These are phyloP conservation scores for Lagria hirta DNA, from an alignment of 2,888 invertebrate genomes.

Conservation along the genomic window DNA sequence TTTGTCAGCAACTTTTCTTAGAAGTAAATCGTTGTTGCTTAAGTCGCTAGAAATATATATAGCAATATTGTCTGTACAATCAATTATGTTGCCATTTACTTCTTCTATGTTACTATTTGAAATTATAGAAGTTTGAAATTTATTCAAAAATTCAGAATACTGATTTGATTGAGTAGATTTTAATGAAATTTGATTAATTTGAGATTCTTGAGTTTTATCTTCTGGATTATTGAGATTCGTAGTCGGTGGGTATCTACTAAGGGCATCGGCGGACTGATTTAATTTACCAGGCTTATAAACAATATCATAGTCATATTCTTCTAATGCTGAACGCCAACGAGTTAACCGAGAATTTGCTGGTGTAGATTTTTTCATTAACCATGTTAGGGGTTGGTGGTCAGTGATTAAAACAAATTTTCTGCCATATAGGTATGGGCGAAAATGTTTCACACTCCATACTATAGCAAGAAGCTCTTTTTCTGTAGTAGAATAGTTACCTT, in stretches of 20 bases:
- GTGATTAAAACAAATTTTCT: constrained; percentile 10
- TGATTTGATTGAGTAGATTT: too few relatives aligned
- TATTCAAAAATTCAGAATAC: background rate
- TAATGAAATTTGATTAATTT: too few relatives aligned
- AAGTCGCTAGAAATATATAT: background rate
- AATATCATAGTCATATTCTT: constrained; percentile 11
- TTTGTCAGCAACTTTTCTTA: background rate
- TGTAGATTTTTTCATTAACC: constrained; percentile 5
- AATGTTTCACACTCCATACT: constrained; percentile 7
- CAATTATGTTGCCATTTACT: background rate
- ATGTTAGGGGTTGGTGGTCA: constrained; percentile 10
- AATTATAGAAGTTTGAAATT: background rate
- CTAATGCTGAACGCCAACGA: constrained; percentile 3
- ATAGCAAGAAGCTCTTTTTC: constrained; percentile 12
- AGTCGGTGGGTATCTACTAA: constrained; percentile 4
- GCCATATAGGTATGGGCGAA: constrained; percentile 10
- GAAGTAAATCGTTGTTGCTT: background rate
- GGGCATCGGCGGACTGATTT: constrained; percentile 5
- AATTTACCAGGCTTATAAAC: background rate
- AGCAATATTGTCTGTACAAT: background rate
- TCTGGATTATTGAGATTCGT: too few relatives aligned
- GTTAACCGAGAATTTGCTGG: constrained; percentile 19
- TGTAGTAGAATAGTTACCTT: constrained; percentile 7
- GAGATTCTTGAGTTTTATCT: too few relatives aligned
- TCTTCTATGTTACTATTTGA: background rate